Base-by-base conservation (phyloP, 2,888 invertebrate species). In the Volucella inanis region DNA sequence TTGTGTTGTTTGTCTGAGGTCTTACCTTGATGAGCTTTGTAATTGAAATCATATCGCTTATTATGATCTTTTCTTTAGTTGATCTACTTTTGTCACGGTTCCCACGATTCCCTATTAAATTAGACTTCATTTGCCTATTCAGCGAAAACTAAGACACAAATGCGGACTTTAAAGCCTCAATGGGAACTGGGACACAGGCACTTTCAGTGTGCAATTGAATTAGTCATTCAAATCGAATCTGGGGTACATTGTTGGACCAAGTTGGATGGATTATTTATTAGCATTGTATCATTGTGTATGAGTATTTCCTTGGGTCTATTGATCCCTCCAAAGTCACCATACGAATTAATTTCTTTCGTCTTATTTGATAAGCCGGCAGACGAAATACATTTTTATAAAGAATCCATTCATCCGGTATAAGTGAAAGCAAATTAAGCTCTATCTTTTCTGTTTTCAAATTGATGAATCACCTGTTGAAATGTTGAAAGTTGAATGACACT, bases 31-130 rank as follows among this genome's bases (percentile, higher is more conserved):
- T 52, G 39, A 18, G 61, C 61, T 55, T 62, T 10, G 55, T 47
- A 18, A 61, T 75, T 67, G 12, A 57, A 57, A 49, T 50, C 55
- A 55, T 18, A 67, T 62, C 38, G 39, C 31, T 31, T 18, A 31
- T 18, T 43, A 12, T 31, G 55, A 55, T 54, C 14, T 31, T 6
- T 31, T 31, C 6, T 18, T 57, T 47, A 64, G 59, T 22, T 62
- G 74, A 67, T 67, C 72, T 79, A 59, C 55, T 79, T 65, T 41
- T 45, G n/a, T 45, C 9, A 47, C 67, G 72, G 61, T 83, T 83
- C 83, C 83, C 83, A 83, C 83, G 83, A 61, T 78, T 78, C 78
- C 61, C 31, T 31, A 31, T 62, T 49, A 45, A 83, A 78, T 83
- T 83, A 72, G 72, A 62, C 50, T 55, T 74, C 50, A 74, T 78